A percentile compares a stretch with the other conserved stretches of the same genome.
Evolutionary conservation across 2,113 vertebrate species (phyloP).

Genomic region (Calidris pugnax): DNA sequence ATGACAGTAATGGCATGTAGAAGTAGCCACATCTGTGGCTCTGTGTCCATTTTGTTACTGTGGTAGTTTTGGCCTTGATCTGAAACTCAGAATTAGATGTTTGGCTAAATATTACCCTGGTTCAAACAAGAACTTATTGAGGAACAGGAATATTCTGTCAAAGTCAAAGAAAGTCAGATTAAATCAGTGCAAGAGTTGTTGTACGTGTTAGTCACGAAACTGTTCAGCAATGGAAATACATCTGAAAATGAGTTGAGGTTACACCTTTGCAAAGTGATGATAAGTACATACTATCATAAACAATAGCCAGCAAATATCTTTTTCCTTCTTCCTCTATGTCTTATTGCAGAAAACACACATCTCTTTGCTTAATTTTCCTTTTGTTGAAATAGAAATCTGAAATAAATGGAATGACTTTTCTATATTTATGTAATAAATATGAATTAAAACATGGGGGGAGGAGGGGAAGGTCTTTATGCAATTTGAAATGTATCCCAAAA

Average conservation of each 20-base stretch:
- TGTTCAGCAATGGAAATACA: background rate
- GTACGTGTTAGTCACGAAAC: background rate
- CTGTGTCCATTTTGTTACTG: background rate
- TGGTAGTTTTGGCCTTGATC: background rate
- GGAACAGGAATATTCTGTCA: background rate
- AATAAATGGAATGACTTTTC: background rate
- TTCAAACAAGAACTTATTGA: background rate
- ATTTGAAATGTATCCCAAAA: conserved; percentile 8
- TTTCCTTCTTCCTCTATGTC: background rate
- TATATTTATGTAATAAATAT: background rate
- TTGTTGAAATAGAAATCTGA: background rate
- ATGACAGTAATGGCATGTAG: fast-evolving
- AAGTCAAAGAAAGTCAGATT: background rate
- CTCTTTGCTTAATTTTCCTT: background rate
- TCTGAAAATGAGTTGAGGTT: background rate
- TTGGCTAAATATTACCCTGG: background rate
- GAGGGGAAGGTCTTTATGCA: background rate
- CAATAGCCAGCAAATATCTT: background rate
- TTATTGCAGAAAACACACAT: background rate
- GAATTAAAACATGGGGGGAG: background rate
- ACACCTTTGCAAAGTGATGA: background rate
- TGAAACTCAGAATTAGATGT: background rate
- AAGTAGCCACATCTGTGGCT: background rate
- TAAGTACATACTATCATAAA: background rate
- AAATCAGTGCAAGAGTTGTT: background rate